Percentiles rank a stretch among this genome's conserved stretches.
Evolutionary conservation across 2,113 vertebrate genomes (phyloP).

Genomic region (Phyllostomus discolor): DNA sequence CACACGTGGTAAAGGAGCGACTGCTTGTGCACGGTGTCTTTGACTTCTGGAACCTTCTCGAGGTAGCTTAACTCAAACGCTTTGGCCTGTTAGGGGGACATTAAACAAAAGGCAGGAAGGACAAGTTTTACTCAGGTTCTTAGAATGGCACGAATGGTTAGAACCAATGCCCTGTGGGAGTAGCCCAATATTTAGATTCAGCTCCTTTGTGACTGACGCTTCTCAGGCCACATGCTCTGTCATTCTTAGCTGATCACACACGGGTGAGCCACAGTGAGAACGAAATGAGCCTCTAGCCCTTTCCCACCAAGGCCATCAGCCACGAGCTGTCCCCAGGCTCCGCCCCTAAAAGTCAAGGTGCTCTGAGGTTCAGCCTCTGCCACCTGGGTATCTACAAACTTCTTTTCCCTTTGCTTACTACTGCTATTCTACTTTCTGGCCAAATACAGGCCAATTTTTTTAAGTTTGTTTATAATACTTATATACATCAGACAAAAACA

Average conservation of each 20-base stretch:
- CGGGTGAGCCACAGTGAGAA: background rate
- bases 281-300: background rate
- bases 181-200: background rate
- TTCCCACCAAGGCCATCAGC: background rate
- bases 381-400: background rate
- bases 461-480: background rate
- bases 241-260: background rate
- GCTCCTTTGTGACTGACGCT: background rate
- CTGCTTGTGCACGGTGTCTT: slow-evolving; percentile 98
- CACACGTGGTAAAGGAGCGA: slow-evolving; percentile 95
- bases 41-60: slow-evolving; percentile 99
- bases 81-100: slow-evolving; percentile 86
- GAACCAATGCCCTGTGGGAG: background rate
- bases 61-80: slow-evolving; percentile 98
- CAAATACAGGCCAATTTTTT: background rate
- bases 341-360: background rate
- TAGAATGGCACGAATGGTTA: background rate
- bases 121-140: background rate
- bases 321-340: background rate
- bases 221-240: background rate
- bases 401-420: background rate
- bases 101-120: background rate
- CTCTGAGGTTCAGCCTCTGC: background rate
- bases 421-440: background rate
- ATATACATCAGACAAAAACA: background rate